Percentiles rank a stretch among this genome's conserved stretches.
Evolutionary conservation across 2,113 vertebrate genomes (phyloP).

Genomic region (Perccottus glenii): DNA sequence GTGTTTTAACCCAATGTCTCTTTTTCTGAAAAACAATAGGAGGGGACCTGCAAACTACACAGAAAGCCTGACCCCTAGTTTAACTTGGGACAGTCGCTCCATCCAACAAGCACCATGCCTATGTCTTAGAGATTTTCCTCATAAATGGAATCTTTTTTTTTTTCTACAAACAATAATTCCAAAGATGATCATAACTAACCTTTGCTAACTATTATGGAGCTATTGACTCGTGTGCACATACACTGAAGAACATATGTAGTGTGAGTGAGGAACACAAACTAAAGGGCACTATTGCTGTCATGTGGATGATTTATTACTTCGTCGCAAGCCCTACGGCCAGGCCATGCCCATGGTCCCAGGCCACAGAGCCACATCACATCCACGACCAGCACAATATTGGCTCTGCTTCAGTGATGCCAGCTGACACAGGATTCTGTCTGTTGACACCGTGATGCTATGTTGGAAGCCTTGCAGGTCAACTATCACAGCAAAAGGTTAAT

Average conservation of each 20-base stretch:
- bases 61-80: too few species aligned
- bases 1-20: too few species aligned
- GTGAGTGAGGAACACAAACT: slow-evolving; percentile 38
- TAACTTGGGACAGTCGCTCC: too few species aligned
- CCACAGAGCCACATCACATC: slow-evolving; percentile 60
- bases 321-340: slow-evolving; percentile 44
- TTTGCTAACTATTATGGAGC: neutral
- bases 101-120: too few species aligned
- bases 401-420: slow-evolving; percentile 66
- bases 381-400: slow-evolving; percentile 70
- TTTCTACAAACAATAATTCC: neutral
- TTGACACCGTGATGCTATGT: slow-evolving; percentile 47
- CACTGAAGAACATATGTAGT: slow-evolving; percentile 27
- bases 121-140: too few species aligned
- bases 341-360: slow-evolving; percentile 43
- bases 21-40: too few species aligned
- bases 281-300: slow-evolving; percentile 70
- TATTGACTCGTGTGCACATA: slow-evolving; percentile 19
- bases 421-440: slow-evolving; percentile 72
- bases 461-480: slow-evolving; percentile 63
- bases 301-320: slow-evolving; percentile 74
- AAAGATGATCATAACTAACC: neutral
- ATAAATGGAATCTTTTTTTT: too few species aligned
- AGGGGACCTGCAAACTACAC: too few species aligned
- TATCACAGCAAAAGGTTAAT: slow-evolving; percentile 58